Evolutionary conservation across 2,797 vertebrate genomes (phyloP), one percentile per base, ranked within the genome.

Genomic region (Microctenopoma lineatum): DNA sequence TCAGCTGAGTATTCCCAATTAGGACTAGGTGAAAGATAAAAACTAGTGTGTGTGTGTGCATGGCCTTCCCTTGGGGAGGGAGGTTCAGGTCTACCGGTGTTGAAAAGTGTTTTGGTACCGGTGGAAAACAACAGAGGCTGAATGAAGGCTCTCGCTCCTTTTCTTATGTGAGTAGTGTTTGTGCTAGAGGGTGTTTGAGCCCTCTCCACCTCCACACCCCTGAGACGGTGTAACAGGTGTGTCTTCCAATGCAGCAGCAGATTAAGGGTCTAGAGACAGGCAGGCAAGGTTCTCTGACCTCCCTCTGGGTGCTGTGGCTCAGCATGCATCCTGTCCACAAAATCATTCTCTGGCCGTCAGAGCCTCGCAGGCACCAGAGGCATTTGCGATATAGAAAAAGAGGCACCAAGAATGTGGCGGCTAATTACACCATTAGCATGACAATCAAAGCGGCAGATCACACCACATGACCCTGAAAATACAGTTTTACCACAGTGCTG

Each of bases 201-300:
- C 87, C 83, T 66, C 80, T 77, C 87, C 93, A 89, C 89, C 93
- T 92, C 89, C 75, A 64, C 82, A 91, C 89, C 94, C 92, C 89
- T 96, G 95, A 94, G 95, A 96, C 94, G 95, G 93, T 94, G 93
- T 92, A 96, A 96, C 96, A 96, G 95, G 96, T 97, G 95, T 94
- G 94, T 86, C 86, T 95, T 70, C 85, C 87, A 89, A 88, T 90
- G 90, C 91, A 89, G 91, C 90, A 90, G 93, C 32, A 68, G 93
- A 90, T 92, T 90, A 25, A 92, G 88, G 50, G 67, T 25, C 64
- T 84, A 58, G 26, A 67, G 65, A 57, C 27, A 5, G 56, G 5
- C 18, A 50, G 26, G 56, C 46, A 36, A 70, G 68, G 51, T 62
- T 68, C 59, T 42, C n/a, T 18, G 50, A 62, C 66, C 75, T 59